Percentiles rank a stretch among this genome's conserved stretches.
Conservation (phyloP, 2,888 invertebrate genomes). For the Noctua janthe region DNA sequence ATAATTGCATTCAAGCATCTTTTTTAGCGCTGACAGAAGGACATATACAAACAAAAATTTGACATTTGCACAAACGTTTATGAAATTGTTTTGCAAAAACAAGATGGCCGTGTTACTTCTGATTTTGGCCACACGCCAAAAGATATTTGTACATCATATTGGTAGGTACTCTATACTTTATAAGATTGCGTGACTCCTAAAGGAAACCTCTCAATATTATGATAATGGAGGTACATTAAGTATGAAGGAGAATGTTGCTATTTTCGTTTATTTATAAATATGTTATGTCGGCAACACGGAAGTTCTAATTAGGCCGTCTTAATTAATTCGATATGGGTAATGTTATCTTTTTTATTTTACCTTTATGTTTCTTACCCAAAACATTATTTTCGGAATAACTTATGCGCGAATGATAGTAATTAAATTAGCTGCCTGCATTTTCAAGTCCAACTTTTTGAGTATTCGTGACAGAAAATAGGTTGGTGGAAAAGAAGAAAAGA, state of each 20-base stretch:
- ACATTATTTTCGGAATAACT: not conserved
- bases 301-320: constrained; percentile 8
- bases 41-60: not conserved
- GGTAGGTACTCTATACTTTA: not conserved
- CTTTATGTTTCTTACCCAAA: not conserved
- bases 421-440: not conserved
- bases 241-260: not conserved
- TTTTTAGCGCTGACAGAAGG: not conserved
- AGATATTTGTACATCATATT: not conserved
- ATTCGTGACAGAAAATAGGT: not conserved
- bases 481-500: not conserved
- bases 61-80: not conserved
- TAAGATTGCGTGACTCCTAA: not conserved
- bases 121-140: not conserved
- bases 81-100: not conserved
- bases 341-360: not conserved
- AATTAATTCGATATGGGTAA: constrained; percentile 9
- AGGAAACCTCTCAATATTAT: constrained; percentile 7
- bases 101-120: not conserved
- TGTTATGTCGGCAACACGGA: constrained; percentile 4
- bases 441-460: not conserved
- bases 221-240: not conserved
- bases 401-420: not conserved
- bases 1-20: not conserved
- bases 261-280: not conserved